Conservation (phyloP, 1,140 invertebrate genomes). For the Drosophila bocqueti region DNA sequence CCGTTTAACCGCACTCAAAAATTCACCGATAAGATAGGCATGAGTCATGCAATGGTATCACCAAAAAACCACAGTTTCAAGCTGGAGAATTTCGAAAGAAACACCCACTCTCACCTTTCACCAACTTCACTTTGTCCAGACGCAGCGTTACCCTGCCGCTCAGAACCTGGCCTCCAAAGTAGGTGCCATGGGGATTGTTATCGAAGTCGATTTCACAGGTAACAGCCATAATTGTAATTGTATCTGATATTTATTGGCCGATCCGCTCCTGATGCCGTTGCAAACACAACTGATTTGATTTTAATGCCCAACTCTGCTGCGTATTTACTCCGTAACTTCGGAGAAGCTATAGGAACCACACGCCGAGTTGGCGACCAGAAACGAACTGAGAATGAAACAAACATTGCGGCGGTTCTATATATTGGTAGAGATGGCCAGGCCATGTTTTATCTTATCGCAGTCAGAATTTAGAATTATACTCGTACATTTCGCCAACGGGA, state of each 20-base stretch:
- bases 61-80: not conserved
- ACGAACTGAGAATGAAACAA: slow-evolving; percentile 68
- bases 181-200: slow-evolving; percentile 85
- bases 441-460: slow-evolving; percentile 69
- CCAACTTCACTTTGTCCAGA: slow-evolving; percentile 85
- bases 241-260: slow-evolving; percentile 18
- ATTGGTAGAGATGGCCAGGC: slow-evolving; percentile 24
- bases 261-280: slow-evolving; percentile 39
- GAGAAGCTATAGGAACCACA: slow-evolving; percentile 19
- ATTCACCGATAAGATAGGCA: slow-evolving; percentile 44
- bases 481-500: slow-evolving; percentile 15
- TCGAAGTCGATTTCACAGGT: slow-evolving; percentile 84
- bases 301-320: slow-evolving; percentile 26
- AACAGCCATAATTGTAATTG: slow-evolving; percentile 61
- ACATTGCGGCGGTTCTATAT: slow-evolving; percentile 38
- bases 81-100: not conserved
- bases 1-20: slow-evolving; percentile 29
- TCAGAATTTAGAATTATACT: slow-evolving; percentile 42
- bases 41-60: slow-evolving; percentile 37
- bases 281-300: slow-evolving; percentile 67
- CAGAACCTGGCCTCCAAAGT: slow-evolving; percentile 86
- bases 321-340: slow-evolving; percentile 30
- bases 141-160: slow-evolving; percentile 85
- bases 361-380: slow-evolving; percentile 44
- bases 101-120: slow-evolving; percentile 71